These are phyloP conservation scores for Saxidomus purpurata DNA, from an alignment of 1,140 invertebrate genomes.

Conservation along the genomic window DNA sequence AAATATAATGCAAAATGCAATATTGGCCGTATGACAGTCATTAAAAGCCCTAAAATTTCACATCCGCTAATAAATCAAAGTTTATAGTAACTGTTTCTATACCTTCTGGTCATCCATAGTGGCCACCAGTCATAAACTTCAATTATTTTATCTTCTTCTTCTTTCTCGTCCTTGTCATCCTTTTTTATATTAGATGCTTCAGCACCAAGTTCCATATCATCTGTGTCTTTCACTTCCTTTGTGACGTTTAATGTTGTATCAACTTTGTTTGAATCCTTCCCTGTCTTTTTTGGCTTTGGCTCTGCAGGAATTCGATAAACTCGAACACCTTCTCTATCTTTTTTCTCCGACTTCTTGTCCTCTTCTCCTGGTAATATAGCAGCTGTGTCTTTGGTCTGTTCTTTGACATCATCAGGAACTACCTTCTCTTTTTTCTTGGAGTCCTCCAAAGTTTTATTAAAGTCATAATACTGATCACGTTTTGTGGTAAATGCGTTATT, in stretches of 20 bases:
- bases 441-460: conserved; percentile 65
- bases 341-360: conserved; percentile 42
- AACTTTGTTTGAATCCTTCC: conserved; percentile 66
- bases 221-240: conserved; percentile 42
- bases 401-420: not conserved
- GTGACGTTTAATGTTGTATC: conserved; percentile 34
- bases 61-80: no score
- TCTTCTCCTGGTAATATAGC: not conserved
- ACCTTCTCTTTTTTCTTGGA: conserved; percentile 43
- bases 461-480: conserved; percentile 70
- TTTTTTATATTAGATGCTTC: conserved; percentile 70
- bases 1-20: no score
- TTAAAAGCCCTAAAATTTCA: no score
- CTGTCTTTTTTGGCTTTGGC: conserved; percentile 65
- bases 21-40: no score
- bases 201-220: conserved; percentile 72
- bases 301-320: conserved; percentile 31
- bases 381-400: conserved; percentile 3
- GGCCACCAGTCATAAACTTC: conserved; percentile 92
- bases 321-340: conserved; percentile 27
- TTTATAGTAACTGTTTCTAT: no score
- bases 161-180: conserved; percentile 67
- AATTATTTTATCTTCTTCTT: conserved; percentile 70
- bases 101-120: conserved; percentile 66
- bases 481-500: conserved; percentile 66